Base-by-base conservation (phyloP, 2,888 invertebrate species). In the Brassicogethes aeneus region DNA sequence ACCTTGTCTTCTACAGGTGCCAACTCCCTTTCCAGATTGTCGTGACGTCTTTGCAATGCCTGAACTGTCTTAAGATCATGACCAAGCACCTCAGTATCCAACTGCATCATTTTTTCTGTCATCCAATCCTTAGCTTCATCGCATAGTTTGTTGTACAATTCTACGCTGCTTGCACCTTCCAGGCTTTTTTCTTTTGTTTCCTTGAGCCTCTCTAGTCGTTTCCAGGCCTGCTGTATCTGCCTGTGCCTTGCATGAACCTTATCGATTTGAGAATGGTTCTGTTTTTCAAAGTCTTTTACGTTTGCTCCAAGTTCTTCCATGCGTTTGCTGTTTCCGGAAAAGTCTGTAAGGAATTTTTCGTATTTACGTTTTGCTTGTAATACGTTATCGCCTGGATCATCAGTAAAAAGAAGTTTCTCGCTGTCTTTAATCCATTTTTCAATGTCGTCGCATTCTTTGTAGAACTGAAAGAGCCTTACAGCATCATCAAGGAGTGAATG, bases 91-190 rank as follows among this genome's bases (percentile, higher is more conserved):
- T 79, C 78, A 0, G 79, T 81, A 34, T 90, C 91, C 42, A 95
- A 66, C 63, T 93, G 91, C 45, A 84, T 82, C 73, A 91, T 89
- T 69, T 97, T 97, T 70, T 96, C 96, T 40, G 82, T 74, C 87
- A 99, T 96, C 96, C 97, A 97, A 61, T 94, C 94, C 50, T 86
- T 80, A 0, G 95, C 91, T 64, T 97, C 97, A 61, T 93, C 94
- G 66, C 96, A 97, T 0, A 92, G 91, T 40, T 94, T 85, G 60
- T 92, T 84, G 73, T 96, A 99, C 5, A 96, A 72, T 64, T 96
- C 96, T 54, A 99, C 93, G 60, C 90, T 90, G 57, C 54, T 65
- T 0, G 67, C 67, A 16, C 68, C 95, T 63, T 93, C 90, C 17
- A 97, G 64, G 47, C 85, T 92, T 66, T 87, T 87, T 60, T 95